A percentile compares a stretch with the other conserved stretches of the same genome.
These are phyloP conservation scores for Penaeus indicus DNA, from an alignment of 1,140 invertebrate species.

Conservation along the genomic window DNA sequence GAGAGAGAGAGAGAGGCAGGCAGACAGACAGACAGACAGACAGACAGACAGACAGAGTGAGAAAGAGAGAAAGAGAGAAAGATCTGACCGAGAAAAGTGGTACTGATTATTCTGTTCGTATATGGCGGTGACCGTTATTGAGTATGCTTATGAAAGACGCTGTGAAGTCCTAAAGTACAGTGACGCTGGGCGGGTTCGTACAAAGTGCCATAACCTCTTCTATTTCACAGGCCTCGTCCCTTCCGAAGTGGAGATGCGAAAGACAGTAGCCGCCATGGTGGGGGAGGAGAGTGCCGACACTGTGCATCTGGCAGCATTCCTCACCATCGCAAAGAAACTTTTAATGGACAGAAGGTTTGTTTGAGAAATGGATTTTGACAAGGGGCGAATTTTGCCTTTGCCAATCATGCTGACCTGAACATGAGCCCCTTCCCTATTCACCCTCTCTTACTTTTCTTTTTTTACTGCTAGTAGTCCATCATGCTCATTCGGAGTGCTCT, in stretches of 20 bases:
- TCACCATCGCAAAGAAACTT: conserved; percentile 56
- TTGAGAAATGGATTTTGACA: not conserved
- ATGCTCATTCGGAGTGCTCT: too few species aligned
- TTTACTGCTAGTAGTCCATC: too few species aligned
- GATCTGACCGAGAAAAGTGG: too few species aligned
- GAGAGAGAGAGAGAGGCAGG: too few species aligned
- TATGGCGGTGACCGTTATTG: too few species aligned
- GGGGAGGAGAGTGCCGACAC: conserved; percentile 56
- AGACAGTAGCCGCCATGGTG: conserved; percentile 55
- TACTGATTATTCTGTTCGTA: too few species aligned
- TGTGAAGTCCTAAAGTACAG: too few species aligned
- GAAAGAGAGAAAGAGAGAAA: too few species aligned
- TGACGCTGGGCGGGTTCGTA: too few species aligned
- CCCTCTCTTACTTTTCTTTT: not conserved
- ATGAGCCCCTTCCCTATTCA: not conserved
- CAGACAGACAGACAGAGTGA: too few species aligned
- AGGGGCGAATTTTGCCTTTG: not conserved
- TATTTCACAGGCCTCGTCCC: conserved; percentile 45
- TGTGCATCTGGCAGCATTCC: conserved; percentile 53
- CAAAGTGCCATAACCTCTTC: not conserved
- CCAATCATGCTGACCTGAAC: not conserved
- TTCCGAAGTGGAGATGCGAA: conserved; percentile 46
- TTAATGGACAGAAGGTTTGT: conserved; percentile 47
- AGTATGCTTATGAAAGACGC: too few species aligned
- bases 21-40: too few species aligned